phyloP scores from a whole-genome alignment of 2,113 vertebrate species.

The Numida meleagris region DNA sequence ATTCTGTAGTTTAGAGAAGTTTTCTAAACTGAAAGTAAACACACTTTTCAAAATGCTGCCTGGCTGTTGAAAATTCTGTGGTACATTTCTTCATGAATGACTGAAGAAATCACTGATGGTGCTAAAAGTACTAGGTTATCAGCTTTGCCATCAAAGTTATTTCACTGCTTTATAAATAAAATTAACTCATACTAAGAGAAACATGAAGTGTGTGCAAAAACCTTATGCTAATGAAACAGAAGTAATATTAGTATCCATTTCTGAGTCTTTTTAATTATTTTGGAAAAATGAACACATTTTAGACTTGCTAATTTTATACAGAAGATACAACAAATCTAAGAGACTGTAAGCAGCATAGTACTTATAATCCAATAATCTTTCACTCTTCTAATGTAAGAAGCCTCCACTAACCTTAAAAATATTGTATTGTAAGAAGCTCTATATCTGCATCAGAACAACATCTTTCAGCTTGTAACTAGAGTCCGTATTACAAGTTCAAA shows the following conservation, averaged over 20 bases:
- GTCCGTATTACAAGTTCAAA: neutral
- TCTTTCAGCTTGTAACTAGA: neutral
- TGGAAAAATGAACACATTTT: neutral
- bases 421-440: neutral
- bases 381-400: neutral
- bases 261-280: neutral
- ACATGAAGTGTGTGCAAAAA: neutral
- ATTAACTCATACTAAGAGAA: neutral
- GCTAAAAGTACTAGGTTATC: neutral
- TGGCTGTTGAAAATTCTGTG: neutral
- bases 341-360: neutral
- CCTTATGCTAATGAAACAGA: neutral
- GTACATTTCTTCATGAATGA: neutral
- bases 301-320: neutral
- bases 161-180: neutral
- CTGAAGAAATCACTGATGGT: neutral
- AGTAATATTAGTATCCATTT: neutral
- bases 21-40: neutral
- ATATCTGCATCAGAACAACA: neutral
- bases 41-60: neutral
- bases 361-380: neutral
- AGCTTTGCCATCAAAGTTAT: neutral
- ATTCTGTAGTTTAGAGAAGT: neutral
- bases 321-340: neutral
- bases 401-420: neutral